Percentiles rank a stretch among this genome's conserved stretches.
Conservation (phyloP, 2,113 vertebrate genomes). For the Sterna hirundo region DNA sequence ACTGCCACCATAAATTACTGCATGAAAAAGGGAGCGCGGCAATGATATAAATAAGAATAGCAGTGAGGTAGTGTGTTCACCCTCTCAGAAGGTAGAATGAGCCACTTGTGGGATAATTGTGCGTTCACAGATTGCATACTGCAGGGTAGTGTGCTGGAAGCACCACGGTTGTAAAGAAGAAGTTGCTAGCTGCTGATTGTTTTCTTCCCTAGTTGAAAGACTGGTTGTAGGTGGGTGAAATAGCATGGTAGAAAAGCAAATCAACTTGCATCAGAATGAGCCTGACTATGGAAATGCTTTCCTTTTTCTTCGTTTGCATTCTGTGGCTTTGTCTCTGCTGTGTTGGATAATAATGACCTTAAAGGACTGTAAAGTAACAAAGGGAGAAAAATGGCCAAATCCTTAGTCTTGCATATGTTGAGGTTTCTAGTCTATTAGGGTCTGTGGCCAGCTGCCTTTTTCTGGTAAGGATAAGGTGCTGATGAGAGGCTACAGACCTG, state of each 20-base stretch:
- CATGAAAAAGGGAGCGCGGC: neutral
- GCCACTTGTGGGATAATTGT: neutral
- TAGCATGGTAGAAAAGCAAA: neutral
- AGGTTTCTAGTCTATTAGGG: neutral
- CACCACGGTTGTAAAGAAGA: neutral
- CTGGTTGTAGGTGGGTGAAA: slow-evolving; percentile 20
- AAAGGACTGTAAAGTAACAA: neutral
- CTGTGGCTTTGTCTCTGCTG: neutral
- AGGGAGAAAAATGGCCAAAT: neutral
- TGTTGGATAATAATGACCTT: neutral
- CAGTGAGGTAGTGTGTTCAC: neutral
- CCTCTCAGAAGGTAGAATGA: neutral
- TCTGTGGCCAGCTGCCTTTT: neutral
- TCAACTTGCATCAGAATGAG: neutral
- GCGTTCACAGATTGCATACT: neutral
- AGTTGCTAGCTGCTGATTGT: neutral
- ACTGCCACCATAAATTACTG: neutral
- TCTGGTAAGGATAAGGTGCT: neutral
- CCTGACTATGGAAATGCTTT: neutral
- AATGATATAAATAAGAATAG: neutral
- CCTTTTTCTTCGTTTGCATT: neutral
- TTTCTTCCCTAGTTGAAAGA: neutral
- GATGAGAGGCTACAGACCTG: neutral
- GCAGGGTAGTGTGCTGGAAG: neutral
- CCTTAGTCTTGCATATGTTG: neutral